Evolutionary conservation across 2,888 invertebrate genomes (phyloP), one percentile per base, ranked within the genome.

Genomic region (Dynastes hyllus): DNA sequence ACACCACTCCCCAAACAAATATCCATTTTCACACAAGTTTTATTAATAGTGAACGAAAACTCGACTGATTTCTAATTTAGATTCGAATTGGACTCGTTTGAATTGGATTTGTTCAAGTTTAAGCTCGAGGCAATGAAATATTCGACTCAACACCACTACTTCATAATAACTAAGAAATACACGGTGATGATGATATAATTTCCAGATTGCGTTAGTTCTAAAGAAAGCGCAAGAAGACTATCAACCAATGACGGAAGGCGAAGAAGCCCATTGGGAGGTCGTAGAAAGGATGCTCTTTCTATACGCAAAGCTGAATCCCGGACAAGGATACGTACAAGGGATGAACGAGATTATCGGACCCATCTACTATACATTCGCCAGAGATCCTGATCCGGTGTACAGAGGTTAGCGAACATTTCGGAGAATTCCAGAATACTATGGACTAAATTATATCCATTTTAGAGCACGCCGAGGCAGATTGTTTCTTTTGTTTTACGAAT

Each of bases 311-410:
- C 91, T 99, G 13, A 99, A 99, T 91, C 98, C 98, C 0, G 99
- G 99, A 0, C 98, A 98, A 87, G 95, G 98, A 11, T 96, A 97
- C 87, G 97, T 97, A 0, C 96, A 99, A 90, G 99, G 99, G 76
- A 99, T 99, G 99, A 99, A 99, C 90, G 99, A 99, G 90, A 98
- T 99, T 84, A 94, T 99, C 65, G 99, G 98, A 0, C 99, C 99
- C 6, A 97, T 99, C 85, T 99, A 99, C 90, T 98, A 98, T 89
- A 95, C 97, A 0, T 97, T 99, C 89, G 98, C 99, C 6, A 95
- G 94, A 29, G 97, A 99, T 90, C 93, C 95, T 0, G 93, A 97
- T 88, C 88, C 91, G 40, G 92, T 93, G 73, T 96, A 93, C 91
- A 92, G 96, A 91, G 93, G 97, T 97, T 87, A 87, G 80, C 16